These are phyloP conservation scores for Melolontha melolontha DNA, from an alignment of 2,888 invertebrate genomes.

Conservation along the genomic window DNA sequence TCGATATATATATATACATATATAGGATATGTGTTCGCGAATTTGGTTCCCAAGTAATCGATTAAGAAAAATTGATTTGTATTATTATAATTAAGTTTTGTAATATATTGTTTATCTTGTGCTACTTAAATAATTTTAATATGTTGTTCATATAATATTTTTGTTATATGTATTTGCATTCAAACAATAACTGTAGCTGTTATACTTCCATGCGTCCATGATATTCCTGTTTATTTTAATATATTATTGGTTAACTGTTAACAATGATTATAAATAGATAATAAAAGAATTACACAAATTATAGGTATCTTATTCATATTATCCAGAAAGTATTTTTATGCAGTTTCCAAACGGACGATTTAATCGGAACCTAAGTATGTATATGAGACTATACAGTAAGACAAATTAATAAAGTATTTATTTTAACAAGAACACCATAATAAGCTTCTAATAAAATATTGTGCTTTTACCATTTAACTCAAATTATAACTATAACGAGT, in stretches of 20 bases:
- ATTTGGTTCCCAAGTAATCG: conserved; percentile 28
- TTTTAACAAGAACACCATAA: no score
- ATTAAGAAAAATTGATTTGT: conserved; percentile 22
- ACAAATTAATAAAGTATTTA: no score
- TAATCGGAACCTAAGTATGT: no score
- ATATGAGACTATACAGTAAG: no score
- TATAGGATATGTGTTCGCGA: conserved; percentile 36
- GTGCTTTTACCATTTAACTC: no score
- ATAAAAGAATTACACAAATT: conserved; percentile 51
- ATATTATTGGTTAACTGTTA: conserved; percentile 52
- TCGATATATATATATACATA: conserved; percentile 10
- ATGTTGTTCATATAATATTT: conserved; percentile 40
- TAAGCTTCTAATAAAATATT: no score
- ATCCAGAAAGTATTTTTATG: no score
- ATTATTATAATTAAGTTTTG: conserved; percentile 40
- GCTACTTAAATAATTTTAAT: conserved; percentile 44
- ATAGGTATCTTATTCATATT: conserved; percentile 2
- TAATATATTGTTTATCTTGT: conserved; percentile 40
- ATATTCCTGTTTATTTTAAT: conserved; percentile 51
- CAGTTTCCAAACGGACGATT: no score
- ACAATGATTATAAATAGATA: conserved; percentile 51
- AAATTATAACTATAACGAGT: no score
- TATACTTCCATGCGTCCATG: conserved; percentile 51
- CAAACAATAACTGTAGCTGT: conserved; percentile 48
- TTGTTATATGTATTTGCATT: conserved; percentile 45